Evolutionary conservation across 2,113 vertebrate genomes (phyloP).

Genomic region (Coreoperca whiteheadi): DNA sequence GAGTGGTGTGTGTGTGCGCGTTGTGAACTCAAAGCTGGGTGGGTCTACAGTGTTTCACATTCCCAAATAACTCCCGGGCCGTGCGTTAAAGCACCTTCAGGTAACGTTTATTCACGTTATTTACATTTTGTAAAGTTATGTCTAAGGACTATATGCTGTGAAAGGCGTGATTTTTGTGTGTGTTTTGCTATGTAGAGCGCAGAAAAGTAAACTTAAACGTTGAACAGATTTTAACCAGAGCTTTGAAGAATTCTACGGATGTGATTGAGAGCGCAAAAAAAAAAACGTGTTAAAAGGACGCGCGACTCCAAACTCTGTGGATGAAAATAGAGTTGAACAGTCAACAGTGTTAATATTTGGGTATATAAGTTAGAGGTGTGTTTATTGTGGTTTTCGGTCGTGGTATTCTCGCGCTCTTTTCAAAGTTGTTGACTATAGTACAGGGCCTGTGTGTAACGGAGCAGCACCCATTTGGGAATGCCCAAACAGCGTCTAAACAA

Average conservation of each 20-base stretch:
- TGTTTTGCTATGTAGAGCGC: neutral
- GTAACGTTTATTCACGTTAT: conserved; percentile 62
- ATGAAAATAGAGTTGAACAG: neutral
- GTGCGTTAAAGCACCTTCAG: conserved; percentile 71
- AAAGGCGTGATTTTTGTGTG: neutral
- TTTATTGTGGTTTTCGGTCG: conserved; percentile 8
- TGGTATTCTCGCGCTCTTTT: conserved; percentile 76
- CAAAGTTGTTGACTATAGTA: conserved; percentile 47
- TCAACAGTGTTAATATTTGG: neutral
- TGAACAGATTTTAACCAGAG: neutral
- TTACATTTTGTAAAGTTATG: neutral
- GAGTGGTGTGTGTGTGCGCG: conserved; percentile 72
- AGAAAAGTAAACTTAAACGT: neutral
- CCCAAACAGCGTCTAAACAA: conserved; percentile 63
- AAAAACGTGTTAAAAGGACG: conserved; percentile 26
- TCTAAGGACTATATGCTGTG: too few species aligned
- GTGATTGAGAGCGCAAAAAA: conserved; percentile 26
- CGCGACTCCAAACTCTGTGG: neutral
- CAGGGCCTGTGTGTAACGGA: conserved; percentile 49
- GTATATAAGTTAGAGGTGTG: neutral
- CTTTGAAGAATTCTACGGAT: conserved; percentile 31
- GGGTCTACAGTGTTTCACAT: conserved; percentile 77
- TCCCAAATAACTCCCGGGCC: conserved; percentile 66
- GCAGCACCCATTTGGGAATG: conserved; percentile 55
- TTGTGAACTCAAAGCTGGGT: conserved; percentile 75